These are phyloP conservation scores for Troides oblongomaculatus DNA, from an alignment of 2,888 invertebrate genomes.

Conservation along the genomic window DNA sequence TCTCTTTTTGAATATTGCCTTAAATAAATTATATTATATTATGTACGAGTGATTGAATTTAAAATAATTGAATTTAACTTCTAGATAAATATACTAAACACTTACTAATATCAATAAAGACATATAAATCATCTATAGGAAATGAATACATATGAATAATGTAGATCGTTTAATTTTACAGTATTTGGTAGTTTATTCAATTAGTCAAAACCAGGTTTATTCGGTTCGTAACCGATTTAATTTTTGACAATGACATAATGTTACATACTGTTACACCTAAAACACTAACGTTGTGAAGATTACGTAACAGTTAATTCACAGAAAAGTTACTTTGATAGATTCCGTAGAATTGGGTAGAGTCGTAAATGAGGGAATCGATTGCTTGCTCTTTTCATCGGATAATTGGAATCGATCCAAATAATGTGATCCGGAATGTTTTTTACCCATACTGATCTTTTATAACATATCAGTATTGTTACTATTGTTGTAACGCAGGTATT, in stretches of 20 bases:
- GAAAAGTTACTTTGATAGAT: neutral
- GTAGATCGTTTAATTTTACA: too few species aligned
- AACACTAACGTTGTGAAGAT: neutral
- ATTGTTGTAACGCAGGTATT: neutral
- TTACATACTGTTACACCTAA: too few species aligned
- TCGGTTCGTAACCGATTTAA: neutral
- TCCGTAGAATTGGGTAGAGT: neutral
- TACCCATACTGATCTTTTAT: neutral
- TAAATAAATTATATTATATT: too few species aligned
- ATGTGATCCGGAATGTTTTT: neutral
- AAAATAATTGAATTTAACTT: too few species aligned
- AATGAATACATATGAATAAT: too few species aligned
- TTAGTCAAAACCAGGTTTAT: neutral
- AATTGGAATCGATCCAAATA: constrained; percentile 4
- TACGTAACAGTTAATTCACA: constrained; percentile 1
- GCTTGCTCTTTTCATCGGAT: neutral
- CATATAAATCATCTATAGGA: too few species aligned
- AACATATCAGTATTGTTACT: neutral
- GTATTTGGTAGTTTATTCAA: neutral
- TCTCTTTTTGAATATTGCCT: too few species aligned
- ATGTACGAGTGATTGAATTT: too few species aligned
- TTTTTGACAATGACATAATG: neutral
- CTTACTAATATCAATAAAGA: too few species aligned
- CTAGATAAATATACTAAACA: too few species aligned
- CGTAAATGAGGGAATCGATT: neutral